Evolutionary conservation across 2,888 invertebrate species (phyloP), one percentile per base, ranked within the genome.

Genomic region (Hymenopus coronatus): DNA sequence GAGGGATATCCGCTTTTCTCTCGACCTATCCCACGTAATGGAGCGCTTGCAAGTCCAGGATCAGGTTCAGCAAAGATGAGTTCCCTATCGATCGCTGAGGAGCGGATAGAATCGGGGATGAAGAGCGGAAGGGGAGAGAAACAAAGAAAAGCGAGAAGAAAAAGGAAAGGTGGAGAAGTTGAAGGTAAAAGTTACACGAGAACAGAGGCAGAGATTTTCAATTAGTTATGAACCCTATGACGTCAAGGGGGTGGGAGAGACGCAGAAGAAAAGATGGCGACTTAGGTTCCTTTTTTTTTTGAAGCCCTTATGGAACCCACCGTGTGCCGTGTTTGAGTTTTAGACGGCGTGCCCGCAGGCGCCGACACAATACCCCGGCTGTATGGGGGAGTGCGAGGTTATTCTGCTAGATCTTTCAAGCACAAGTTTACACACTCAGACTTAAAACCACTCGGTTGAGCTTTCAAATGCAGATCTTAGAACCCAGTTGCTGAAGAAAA

Each of bases 171-270:
- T 12, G n/a, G 81, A 82, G 54, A 70, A 70, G 54, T 70, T 70
- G 54, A 70, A 70, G 54, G 54, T 25, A 87, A 82, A 87, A 87
- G 82, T 82, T 82, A 33, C 87, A 87, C 30, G 27, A 70, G 87
- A 87, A 87, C 30, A 87, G 81, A 40, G 87, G 87, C 87, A 30
- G 82, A 87, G 82, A 87, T 87, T 87, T 87, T 87, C 87, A 87
- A 87, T 87, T 87, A 87, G 87, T 87, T 87, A 87, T 87, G 87
- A 87, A 87, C 82, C 54, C 87, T 82, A 82, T 87, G 82, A 87
- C 87, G 87, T 87, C 87, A 87, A 87, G 33, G 87, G 27, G 15
- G 25, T 70, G 54, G 8, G 54, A 70, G 54, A 70, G 54, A 70
- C 54, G 54, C 54, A 54, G 46, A 46, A 85, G 54, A 28, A 27